Evolutionary conservation across 2,113 vertebrate genomes (phyloP).

Genomic region (Eulemur macaco): DNA sequence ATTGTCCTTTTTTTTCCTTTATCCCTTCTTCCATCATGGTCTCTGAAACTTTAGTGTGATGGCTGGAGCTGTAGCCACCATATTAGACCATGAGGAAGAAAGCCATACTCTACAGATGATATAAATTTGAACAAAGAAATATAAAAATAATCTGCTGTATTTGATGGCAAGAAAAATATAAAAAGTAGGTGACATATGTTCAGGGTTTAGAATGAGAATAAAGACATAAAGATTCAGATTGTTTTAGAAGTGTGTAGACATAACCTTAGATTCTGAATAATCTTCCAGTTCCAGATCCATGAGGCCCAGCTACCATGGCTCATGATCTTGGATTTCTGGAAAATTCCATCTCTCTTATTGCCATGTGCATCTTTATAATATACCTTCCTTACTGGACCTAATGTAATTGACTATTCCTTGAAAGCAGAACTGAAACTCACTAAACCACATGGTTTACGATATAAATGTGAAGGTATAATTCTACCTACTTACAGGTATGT

Average conservation of each 20-base stretch:
- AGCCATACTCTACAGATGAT: not conserved
- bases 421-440: not conserved
- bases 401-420: not conserved
- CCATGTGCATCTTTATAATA: not conserved
- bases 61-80: not conserved
- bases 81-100: not conserved
- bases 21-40: not conserved
- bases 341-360: not conserved
- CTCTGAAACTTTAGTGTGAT: constrained; percentile 20
- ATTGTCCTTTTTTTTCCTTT: not conserved
- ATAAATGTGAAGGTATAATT: not conserved
- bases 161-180: not conserved
- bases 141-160: not conserved
- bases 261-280: not conserved
- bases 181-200: not conserved
- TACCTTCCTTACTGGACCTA: not conserved
- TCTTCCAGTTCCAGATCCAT: constrained; percentile 20
- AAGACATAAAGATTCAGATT: not conserved
- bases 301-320: not conserved
- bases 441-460: not conserved
- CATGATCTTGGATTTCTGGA: not conserved
- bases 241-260: not conserved
- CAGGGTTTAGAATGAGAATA: constrained; percentile 28
- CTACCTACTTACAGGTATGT: not conserved
- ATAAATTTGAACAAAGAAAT: constrained; percentile 32